phyloP scores from a whole-genome alignment of 2,888 invertebrate genomes.

The Eupsilia transversa region DNA sequence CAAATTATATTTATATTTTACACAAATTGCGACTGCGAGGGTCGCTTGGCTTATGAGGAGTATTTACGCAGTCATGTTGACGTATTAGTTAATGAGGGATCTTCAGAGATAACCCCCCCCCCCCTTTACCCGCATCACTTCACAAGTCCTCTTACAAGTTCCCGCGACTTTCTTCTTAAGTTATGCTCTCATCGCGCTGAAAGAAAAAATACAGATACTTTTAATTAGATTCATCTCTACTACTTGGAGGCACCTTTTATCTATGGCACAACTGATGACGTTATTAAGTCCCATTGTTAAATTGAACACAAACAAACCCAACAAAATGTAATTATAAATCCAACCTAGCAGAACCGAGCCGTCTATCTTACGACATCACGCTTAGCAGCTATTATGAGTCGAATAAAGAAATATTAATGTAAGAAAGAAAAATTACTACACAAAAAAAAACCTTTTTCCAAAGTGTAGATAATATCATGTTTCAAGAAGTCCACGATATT shows the following conservation, averaged over 20 bases:
- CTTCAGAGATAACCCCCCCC: conserved; percentile 53
- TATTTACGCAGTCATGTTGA: conserved; percentile 49
- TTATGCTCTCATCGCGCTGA: conserved; percentile 17
- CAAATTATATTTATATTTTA: background rate
- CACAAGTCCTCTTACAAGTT: conserved; percentile 47
- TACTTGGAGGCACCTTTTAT: background rate
- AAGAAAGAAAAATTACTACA: background rate
- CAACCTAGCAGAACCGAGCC: background rate
- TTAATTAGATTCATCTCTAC: conserved; percentile 47
- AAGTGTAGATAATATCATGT: conserved; percentile 53
- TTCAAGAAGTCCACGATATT: conserved; percentile 65
- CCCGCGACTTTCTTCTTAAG: conserved; percentile 35
- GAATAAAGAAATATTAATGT: background rate
- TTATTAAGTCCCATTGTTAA: background rate
- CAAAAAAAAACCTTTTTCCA: conserved; percentile 14
- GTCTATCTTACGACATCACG: background rate
- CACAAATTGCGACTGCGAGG: background rate
- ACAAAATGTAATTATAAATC: background rate
- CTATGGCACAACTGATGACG: background rate
- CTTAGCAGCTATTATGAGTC: background rate
- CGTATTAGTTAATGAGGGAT: conserved; percentile 61
- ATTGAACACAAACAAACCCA: background rate
- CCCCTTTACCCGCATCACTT: conserved; percentile 44
- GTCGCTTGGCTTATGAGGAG: conserved; percentile 31
- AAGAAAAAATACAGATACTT: conserved; percentile 47